These are phyloP conservation scores for Scaptomyza reducta DNA, from an alignment of 2,888 invertebrate species.

Conservation along the genomic window DNA sequence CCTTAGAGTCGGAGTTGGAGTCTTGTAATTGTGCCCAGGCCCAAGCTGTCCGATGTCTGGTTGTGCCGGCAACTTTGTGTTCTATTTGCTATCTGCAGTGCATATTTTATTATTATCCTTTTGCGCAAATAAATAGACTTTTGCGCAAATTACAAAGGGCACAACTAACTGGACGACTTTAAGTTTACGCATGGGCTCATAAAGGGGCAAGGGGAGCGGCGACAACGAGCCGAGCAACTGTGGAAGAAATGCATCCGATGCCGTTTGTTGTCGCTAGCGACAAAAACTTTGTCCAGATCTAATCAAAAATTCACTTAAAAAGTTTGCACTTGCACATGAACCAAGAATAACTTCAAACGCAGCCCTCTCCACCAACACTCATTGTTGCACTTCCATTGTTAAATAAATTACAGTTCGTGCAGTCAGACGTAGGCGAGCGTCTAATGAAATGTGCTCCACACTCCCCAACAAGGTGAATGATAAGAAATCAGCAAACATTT, in stretches of 20 bases:
- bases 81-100: conserved; percentile 60
- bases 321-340: conserved; percentile 66
- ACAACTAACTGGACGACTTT: conserved; percentile 63
- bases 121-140: conserved; percentile 73
- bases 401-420: conserved; percentile 30
- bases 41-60: conserved; percentile 49
- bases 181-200: conserved; percentile 34
- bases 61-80: conserved; percentile 49
- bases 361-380: conserved; percentile 10
- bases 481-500: conserved; percentile 30
- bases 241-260: conserved; percentile 42
- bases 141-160: conserved; percentile 77
- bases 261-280: conserved; percentile 63
- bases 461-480: conserved; percentile 24
- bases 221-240: conserved; percentile 29
- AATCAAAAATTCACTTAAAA: conserved; percentile 84
- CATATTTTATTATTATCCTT: conserved; percentile 81
- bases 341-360: conserved; percentile 16
- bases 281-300: conserved; percentile 82
- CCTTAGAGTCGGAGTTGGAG: conserved; percentile 15
- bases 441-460: conserved; percentile 55
- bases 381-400: conserved; percentile 65
- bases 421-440: conserved; percentile 28
- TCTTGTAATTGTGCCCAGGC: conserved; percentile 28
- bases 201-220: neutral